phyloP scores from a whole-genome alignment of 1,140 invertebrate genomes.

The Aphaenogaster floridana region DNA sequence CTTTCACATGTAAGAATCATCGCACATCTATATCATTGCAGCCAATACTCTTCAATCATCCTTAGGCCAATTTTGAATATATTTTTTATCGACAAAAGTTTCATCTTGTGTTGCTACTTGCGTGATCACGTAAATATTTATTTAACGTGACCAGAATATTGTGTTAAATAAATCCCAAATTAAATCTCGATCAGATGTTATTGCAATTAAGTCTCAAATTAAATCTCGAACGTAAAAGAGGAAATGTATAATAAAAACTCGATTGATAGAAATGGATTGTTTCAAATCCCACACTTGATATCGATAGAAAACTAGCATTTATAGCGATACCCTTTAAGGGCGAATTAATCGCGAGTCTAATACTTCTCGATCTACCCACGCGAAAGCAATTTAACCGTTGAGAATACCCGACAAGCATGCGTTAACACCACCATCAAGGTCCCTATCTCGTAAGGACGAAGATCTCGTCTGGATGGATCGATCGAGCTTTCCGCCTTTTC shows the following conservation, averaged over 20 bases:
- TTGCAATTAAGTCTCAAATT: not conserved
- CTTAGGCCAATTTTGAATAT: not conserved
- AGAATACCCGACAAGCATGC: conserved; percentile 49
- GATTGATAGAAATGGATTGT: not conserved
- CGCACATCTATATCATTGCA: not conserved
- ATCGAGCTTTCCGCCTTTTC: conserved; percentile 65
- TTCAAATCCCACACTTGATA: not conserved
- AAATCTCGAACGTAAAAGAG: not conserved
- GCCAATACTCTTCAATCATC: too few relatives aligned
- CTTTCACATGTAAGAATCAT: not conserved
- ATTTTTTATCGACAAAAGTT: not conserved
- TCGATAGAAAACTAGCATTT: conserved; percentile 9
- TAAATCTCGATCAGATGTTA: conserved; percentile 4
- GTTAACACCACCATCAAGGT: conserved; percentile 61
- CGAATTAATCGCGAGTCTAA: conserved; percentile 43
- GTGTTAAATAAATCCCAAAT: conserved; percentile 18
- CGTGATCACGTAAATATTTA: conserved; percentile 13
- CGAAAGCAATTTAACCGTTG: conserved; percentile 60
- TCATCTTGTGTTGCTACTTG: not conserved
- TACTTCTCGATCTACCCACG: conserved; percentile 45
- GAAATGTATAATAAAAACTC: not conserved
- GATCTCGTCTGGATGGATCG: conserved; percentile 60
- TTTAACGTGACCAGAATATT: not conserved
- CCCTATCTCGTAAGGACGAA: conserved; percentile 60
- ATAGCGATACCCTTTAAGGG: conserved; percentile 16